A percentile compares a stretch with the other conserved stretches of the same genome.
phyloP scores from a whole-genome alignment of 1,140 invertebrate genomes.

The Ostrea edulis region DNA sequence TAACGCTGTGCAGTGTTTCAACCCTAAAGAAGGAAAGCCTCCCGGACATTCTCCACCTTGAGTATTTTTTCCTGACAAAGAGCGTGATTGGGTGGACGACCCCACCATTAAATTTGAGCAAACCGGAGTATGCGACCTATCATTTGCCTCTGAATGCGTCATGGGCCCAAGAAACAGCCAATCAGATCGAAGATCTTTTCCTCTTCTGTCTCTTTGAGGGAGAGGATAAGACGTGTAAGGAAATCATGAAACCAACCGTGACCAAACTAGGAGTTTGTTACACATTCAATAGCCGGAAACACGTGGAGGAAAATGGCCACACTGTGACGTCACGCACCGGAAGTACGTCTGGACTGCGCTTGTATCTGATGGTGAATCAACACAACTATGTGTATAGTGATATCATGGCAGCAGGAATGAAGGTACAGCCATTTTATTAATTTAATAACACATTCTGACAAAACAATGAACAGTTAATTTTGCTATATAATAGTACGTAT shows the following conservation, averaged over 20 bases:
- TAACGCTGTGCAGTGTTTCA: slow-evolving; percentile 40
- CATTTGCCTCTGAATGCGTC: neutral
- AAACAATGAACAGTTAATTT: too few relatives aligned
- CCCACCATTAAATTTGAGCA: neutral
- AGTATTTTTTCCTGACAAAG: slow-evolving; percentile 12
- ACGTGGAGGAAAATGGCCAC: neutral
- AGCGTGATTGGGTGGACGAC: slow-evolving; percentile 26
- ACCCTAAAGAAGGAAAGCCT: neutral
- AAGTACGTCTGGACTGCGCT: slow-evolving; percentile 30
- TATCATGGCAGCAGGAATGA: slow-evolving; percentile 51
- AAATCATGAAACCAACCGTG: slow-evolving; percentile 17
- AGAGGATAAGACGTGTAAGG: neutral
- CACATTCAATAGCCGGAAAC: slow-evolving; percentile 42
- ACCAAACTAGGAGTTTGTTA: slow-evolving; percentile 51
- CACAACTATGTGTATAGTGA: slow-evolving; percentile 49
- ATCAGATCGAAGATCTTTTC: neutral
- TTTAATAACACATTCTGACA: too few relatives aligned
- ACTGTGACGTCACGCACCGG: slow-evolving; percentile 43
- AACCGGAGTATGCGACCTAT: neutral
- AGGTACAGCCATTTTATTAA: slow-evolving; percentile 13
- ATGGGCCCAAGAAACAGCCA: neutral
- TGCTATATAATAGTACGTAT: too few relatives aligned
- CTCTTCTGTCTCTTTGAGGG: neutral
- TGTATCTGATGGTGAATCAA: slow-evolving; percentile 48
- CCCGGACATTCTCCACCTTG: neutral